Conservation (phyloP, 2,797 vertebrate species). For the Oophaga sylvatica region DNA sequence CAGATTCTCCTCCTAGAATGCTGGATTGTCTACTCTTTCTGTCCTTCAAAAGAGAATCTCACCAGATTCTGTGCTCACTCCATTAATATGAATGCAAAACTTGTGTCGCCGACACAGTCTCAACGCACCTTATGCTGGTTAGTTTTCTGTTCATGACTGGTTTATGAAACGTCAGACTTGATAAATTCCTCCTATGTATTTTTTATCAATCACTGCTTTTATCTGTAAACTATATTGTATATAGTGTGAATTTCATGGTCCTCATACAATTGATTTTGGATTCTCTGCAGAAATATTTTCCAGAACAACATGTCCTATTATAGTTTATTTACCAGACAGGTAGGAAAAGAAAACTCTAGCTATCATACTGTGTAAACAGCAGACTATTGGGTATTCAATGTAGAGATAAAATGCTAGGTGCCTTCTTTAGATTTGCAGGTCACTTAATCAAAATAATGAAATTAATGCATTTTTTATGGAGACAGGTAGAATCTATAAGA, state of each 20-base stretch:
- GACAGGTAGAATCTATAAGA: background rate
- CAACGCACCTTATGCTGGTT: too few relatives aligned
- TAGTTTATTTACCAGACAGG: background rate
- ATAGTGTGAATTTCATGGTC: background rate
- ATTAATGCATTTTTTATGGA: background rate
- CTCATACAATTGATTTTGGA: background rate
- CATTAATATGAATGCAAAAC: too few relatives aligned
- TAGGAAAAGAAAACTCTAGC: background rate
- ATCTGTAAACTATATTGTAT: background rate
- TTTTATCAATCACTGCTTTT: background rate
- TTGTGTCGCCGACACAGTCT: too few relatives aligned
- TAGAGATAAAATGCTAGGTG: background rate
- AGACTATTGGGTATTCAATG: background rate
- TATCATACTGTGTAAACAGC: background rate
- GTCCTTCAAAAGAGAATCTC: too few relatives aligned
- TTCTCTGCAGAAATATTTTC: background rate
- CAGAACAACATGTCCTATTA: background rate
- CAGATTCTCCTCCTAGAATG: too few relatives aligned
- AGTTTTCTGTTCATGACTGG: too few relatives aligned
- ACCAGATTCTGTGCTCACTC: too few relatives aligned
- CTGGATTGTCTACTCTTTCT: too few relatives aligned
- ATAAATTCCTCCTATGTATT: too few relatives aligned
- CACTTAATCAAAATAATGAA: background rate
- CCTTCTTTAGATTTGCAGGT: background rate
- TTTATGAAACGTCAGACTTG: too few relatives aligned